Conservation (phyloP, 2,113 vertebrate genomes). For the Oriolus oriolus region DNA sequence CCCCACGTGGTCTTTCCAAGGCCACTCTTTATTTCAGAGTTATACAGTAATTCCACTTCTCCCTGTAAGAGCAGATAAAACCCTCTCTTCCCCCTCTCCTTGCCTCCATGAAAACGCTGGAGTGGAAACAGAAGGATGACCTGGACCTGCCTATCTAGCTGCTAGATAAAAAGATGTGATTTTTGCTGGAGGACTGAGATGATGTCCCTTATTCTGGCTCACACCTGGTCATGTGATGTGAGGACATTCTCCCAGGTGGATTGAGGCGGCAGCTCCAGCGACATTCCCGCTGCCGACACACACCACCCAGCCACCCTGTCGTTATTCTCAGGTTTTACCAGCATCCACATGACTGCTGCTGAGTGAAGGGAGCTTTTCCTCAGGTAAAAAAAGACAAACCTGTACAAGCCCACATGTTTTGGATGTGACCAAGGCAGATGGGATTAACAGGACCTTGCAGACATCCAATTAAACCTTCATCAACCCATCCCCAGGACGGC, state of each 20-base stretch:
- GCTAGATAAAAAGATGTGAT: neutral
- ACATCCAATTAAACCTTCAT: neutral
- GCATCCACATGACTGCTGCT: neutral
- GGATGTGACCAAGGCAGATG: neutral
- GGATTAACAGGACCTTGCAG: neutral
- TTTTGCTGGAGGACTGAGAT: neutral
- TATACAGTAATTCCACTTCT: neutral
- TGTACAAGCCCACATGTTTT: neutral
- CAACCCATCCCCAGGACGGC: neutral
- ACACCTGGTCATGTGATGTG: neutral
- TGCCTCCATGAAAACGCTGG: neutral
- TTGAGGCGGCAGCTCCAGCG: neutral
- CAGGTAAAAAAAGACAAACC: neutral
- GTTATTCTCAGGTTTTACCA: neutral
- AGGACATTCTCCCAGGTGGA: neutral
- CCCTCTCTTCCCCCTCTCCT: neutral
- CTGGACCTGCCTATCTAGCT: neutral
- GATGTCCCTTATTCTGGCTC: neutral
- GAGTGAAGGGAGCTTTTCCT: neutral
- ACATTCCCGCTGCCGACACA: neutral
- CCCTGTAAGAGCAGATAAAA: neutral
- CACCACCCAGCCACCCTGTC: neutral
- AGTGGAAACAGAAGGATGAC: neutral
- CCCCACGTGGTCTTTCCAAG: neutral
- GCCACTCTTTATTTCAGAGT: neutral